Conservation (phyloP, 2,888 invertebrate species). For the Drosophila multiciliata region DNA sequence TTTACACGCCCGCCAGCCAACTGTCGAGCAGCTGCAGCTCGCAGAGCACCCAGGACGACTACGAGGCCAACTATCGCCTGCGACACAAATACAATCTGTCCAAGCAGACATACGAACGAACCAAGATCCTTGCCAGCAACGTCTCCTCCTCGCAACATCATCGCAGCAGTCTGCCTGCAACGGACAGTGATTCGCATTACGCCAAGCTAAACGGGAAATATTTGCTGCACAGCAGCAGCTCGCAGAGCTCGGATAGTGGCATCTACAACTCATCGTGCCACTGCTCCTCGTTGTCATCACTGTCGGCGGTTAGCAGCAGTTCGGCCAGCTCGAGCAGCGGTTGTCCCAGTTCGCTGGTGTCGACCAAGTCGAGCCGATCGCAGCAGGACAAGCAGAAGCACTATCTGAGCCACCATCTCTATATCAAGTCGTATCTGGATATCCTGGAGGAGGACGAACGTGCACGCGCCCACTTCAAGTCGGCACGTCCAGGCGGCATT, state of each 20-base stretch:
- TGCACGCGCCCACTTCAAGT: conserved; percentile 85
- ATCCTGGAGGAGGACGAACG: conserved; percentile 86
- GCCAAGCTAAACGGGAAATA: conserved; percentile 60
- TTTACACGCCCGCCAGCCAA: conserved; percentile 69
- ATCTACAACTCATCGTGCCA: conserved; percentile 83
- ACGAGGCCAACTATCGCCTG: conserved; percentile 75
- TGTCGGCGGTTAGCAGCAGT: conserved; percentile 84
- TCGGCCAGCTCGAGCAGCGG: conserved; percentile 83
- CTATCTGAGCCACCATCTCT: conserved; percentile 86
- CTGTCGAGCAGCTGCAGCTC: conserved; percentile 69
- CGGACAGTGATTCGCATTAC: conserved; percentile 71
- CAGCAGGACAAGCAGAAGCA: conserved; percentile 84
- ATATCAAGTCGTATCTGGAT: conserved; percentile 86
- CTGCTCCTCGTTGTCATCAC: conserved; percentile 76
- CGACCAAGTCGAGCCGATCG: conserved; percentile 81
- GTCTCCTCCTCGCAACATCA: conserved; percentile 14
- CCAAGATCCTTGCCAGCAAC: conserved; percentile 56
- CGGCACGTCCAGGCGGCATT: conserved; percentile 88
- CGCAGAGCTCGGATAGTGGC: conserved; percentile 82
- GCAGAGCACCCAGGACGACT: conserved; percentile 63
- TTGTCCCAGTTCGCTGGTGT: conserved; percentile 66
- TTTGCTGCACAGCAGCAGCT: conserved; percentile 61
- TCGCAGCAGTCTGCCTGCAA: conserved; percentile 30
- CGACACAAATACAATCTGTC: conserved; percentile 78
- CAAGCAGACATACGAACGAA: conserved; percentile 79